Base-by-base conservation (phyloP, 1,140 invertebrate species). In the Drosophila albomicans region DNA sequence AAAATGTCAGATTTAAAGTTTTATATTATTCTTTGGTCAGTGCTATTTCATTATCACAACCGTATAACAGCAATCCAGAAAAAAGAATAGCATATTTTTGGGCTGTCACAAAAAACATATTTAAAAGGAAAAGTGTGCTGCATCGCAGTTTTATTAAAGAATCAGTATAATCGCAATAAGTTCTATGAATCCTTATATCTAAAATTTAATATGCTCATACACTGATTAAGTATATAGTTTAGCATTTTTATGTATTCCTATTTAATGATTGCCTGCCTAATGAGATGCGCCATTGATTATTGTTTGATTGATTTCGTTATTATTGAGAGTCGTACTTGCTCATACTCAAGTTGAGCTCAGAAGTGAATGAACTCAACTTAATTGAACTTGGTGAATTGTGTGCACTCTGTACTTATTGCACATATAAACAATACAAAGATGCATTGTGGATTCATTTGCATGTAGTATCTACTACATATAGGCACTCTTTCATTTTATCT, bases 231-330 rank as follows among this genome's bases (percentile, higher is more conserved):
- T 13, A 43, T n/a, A 43, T 13, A 52, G 10, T n/a, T 51, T 61
- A 16, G 32, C 5, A 8, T 64, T 87, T 78, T n/a, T 87, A 78
- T 62, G 85, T 84, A 81, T 84, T 87, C 85, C 48, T 45, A 49
- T 54, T 75, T 80, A 51, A 68, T 71, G 62, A 66, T 35, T 54
- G 70, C 16, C 48, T 68, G 59, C 13, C 5, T 70, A 75, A 89
- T 75, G 58, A 58, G 77, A 61, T 38, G 6, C 43, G 30, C 1
- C 38, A 70, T 70, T 70, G 56, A 30, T 43, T 62, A 35, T 56
- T 63, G 8, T 64, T 75, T 48, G 51, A 71, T 71, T 63, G 35
- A 59, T 25, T 65, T 49, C 20, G 20, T 25, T 11, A 41, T 63
- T 56, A 11, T 28, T 16, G 10, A 38, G 25, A 69, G 10, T 28